A percentile compares a stretch with the other conserved stretches of the same genome.
These are phyloP conservation scores for Spermophilus dauricus DNA, from an alignment of 2,113 vertebrate species.

Conservation along the genomic window DNA sequence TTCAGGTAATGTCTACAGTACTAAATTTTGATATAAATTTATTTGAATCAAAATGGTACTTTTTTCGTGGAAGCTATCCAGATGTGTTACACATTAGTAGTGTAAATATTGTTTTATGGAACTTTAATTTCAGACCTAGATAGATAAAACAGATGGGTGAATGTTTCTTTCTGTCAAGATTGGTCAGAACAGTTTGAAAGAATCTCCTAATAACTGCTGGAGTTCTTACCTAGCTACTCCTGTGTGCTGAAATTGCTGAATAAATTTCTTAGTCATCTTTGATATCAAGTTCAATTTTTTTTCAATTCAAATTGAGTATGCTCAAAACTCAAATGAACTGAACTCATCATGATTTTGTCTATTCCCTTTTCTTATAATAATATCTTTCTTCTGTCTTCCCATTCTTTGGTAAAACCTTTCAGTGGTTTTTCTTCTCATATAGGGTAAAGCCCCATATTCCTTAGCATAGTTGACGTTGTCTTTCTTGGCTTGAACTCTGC, in stretches of 20 bases:
- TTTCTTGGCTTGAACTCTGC: background rate
- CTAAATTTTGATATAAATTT: constrained; percentile 23
- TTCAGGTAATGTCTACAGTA: background rate
- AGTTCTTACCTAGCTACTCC: background rate
- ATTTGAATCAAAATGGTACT: background rate
- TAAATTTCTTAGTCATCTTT: background rate
- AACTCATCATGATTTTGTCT: background rate
- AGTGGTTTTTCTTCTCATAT: background rate
- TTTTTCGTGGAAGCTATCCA: background rate
- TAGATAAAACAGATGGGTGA: background rate
- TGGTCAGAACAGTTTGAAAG: background rate
- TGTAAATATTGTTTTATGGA: background rate
- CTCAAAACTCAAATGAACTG: background rate
- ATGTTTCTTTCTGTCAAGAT: constrained; percentile 19
- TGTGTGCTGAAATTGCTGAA: background rate
- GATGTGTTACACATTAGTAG: background rate
- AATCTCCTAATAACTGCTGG: background rate
- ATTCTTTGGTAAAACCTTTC: background rate
- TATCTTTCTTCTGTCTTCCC: constrained; percentile 37
- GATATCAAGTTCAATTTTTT: background rate
- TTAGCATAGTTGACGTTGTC: background rate
- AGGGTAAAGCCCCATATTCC: background rate
- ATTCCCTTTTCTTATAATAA: background rate
- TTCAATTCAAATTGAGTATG: constrained; percentile 48
- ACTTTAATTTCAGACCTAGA: constrained; percentile 14